phyloP scores from a whole-genome alignment of 1,140 invertebrate species.

The Tetramorium alpestre region DNA sequence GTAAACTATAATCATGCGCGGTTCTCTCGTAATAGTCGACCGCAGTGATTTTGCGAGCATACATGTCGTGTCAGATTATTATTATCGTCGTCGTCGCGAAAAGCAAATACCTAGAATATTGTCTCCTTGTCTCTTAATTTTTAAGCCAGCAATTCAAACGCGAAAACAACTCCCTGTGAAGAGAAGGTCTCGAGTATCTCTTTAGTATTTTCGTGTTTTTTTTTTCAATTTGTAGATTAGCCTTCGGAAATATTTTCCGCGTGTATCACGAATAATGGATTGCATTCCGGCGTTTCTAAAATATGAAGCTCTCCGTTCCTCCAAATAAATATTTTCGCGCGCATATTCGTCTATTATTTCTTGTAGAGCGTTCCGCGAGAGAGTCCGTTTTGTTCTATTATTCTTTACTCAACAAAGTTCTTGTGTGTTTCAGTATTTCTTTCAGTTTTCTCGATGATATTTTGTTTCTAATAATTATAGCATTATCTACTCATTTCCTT shows the following conservation, averaged over 20 bases:
- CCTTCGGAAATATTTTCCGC: constrained; percentile 2
- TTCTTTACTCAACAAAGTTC: constrained; percentile 15
- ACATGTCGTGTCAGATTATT: neutral
- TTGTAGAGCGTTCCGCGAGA: neutral
- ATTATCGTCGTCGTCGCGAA: neutral
- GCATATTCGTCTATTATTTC: constrained; percentile 38
- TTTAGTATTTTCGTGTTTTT: neutral
- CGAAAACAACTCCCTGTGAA: neutral
- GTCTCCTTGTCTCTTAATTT: neutral
- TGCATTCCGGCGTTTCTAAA: neutral
- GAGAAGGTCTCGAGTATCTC: neutral
- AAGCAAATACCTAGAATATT: neutral
- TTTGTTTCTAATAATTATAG: constrained; percentile 15
- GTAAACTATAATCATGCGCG: constrained; percentile 26
- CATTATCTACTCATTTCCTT: neutral
- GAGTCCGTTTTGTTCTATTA: neutral
- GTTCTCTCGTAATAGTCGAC: neutral
- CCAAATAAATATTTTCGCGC: constrained; percentile 34
- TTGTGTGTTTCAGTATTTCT: neutral
- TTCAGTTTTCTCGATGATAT: neutral
- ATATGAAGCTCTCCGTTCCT: constrained; percentile 41
- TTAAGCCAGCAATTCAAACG: neutral
- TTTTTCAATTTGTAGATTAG: constrained; percentile 10
- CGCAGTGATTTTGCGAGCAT: constrained; percentile 9
- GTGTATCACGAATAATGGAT: constrained; percentile 9